Percentiles rank a stretch among this genome's conserved stretches.
Conservation (phyloP, 2,113 vertebrate species). For the Hylia prasina region DNA sequence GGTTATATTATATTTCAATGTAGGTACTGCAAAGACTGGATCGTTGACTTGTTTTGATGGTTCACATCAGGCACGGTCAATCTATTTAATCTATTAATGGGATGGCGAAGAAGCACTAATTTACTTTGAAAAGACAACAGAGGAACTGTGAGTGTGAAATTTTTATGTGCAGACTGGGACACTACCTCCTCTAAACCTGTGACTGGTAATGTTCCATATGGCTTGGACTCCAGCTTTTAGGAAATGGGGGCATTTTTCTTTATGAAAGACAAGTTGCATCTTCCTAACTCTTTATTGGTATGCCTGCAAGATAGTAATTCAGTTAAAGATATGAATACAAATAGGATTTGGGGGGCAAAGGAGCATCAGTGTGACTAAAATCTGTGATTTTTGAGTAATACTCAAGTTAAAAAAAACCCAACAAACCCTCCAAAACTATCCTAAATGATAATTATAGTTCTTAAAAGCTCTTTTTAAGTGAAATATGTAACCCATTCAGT, state of each 20-base stretch:
- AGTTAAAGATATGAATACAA: background rate
- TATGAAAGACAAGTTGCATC: background rate
- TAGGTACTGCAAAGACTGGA: background rate
- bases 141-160: background rate
- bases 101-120: background rate
- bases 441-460: background rate
- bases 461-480: background rate
- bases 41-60: background rate
- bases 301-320: background rate
- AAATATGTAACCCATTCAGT: background rate
- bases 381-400: background rate
- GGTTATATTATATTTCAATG: background rate
- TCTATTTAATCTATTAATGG: background rate
- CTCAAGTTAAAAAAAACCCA: rapidly evolving
- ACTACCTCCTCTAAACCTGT: background rate
- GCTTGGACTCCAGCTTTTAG: background rate
- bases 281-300: background rate
- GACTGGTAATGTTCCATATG: background rate
- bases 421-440: background rate
- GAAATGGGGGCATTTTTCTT: background rate
- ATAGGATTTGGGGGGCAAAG: background rate
- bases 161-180: background rate
- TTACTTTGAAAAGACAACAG: background rate
- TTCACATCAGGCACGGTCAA: background rate
- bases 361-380: background rate